These are phyloP conservation scores for Cotesia glomerata DNA, from an alignment of 1,140 invertebrate genomes.

Conservation along the genomic window DNA sequence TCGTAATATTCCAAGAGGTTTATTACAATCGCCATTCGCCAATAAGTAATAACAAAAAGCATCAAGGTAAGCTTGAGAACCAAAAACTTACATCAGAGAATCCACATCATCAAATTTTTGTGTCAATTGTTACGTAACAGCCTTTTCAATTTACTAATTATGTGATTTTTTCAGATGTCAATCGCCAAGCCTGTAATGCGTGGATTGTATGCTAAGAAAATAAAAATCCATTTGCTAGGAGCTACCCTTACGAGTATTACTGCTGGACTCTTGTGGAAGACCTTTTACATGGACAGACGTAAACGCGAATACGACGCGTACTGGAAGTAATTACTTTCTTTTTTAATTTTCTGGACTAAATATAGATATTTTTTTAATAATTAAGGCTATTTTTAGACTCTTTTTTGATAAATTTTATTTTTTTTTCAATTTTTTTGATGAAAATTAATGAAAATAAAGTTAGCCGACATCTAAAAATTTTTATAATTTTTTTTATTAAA, in stretches of 20 bases:
- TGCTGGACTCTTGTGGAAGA: conserved; percentile 45
- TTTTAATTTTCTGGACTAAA: conserved; percentile 1
- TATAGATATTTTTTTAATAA: background rate
- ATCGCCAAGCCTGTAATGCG: conserved; percentile 61
- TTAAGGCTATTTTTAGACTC: background rate
- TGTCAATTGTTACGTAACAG: too few relatives aligned
- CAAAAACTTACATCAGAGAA: too few relatives aligned
- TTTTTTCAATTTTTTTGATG: background rate
- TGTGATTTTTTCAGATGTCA: conserved; percentile 40
- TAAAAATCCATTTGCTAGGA: conserved; percentile 52
- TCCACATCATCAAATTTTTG: too few relatives aligned
- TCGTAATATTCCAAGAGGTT: too few relatives aligned
- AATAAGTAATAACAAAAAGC: too few relatives aligned
- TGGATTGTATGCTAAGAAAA: conserved; percentile 48
- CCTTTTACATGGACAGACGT: conserved; percentile 48
- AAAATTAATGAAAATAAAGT: too few relatives aligned
- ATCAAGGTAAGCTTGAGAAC: too few relatives aligned
- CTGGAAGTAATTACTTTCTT: conserved; percentile 57
- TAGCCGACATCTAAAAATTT: too few relatives aligned
- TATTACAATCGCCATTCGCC: too few relatives aligned
- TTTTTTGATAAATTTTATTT: background rate
- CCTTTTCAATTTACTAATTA: too few relatives aligned
- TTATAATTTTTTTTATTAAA: too few relatives aligned
- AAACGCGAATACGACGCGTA: conserved; percentile 62
- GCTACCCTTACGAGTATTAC: conserved; percentile 31